Evolutionary conservation across 2,888 invertebrate species (phyloP).

Genomic region (Pseudolycoriella hygida): DNA sequence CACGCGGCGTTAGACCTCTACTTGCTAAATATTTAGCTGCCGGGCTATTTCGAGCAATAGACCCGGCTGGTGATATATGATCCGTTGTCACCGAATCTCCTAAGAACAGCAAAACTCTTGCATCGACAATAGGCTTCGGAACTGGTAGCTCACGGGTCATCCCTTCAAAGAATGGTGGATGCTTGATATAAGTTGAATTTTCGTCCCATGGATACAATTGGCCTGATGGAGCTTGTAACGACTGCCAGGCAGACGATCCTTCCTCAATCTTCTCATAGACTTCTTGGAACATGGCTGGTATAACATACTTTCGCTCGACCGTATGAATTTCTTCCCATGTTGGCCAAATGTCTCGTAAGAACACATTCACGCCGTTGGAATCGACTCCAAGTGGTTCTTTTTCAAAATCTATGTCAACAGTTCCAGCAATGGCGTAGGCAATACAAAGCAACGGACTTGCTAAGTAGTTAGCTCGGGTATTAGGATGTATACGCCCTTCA

Average conservation of each 20-base stretch:
- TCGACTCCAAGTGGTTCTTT: constrained; percentile 56
- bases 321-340: constrained; percentile 73
- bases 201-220: constrained; percentile 83
- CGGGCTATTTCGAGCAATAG: constrained; percentile 87
- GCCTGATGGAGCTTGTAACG: constrained; percentile 57
- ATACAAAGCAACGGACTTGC: constrained; percentile 95
- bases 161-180: constrained; percentile 85
- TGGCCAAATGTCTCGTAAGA: constrained; percentile 90
- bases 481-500: constrained; percentile 94
- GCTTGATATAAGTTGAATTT: constrained; percentile 86
- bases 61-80: constrained; percentile 96
- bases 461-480: constrained; percentile 91
- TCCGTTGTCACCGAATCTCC: constrained; percentile 98
- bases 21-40: constrained; percentile 36
- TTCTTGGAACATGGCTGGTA: constrained; percentile 93
- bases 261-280: constrained; percentile 60
- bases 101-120: constrained; percentile 67
- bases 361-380: constrained; percentile 58
- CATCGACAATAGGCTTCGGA: constrained; percentile 43
- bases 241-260: constrained; percentile 77
- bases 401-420: constrained; percentile 88
- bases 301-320: constrained; percentile 74
- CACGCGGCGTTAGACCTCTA: constrained; percentile 55
- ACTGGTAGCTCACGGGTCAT: constrained; percentile 45
- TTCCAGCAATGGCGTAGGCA: constrained; percentile 92